Evolutionary conservation across 2,888 invertebrate genomes (phyloP), one percentile per base, ranked within the genome.

Genomic region (Hetaerina titia): DNA sequence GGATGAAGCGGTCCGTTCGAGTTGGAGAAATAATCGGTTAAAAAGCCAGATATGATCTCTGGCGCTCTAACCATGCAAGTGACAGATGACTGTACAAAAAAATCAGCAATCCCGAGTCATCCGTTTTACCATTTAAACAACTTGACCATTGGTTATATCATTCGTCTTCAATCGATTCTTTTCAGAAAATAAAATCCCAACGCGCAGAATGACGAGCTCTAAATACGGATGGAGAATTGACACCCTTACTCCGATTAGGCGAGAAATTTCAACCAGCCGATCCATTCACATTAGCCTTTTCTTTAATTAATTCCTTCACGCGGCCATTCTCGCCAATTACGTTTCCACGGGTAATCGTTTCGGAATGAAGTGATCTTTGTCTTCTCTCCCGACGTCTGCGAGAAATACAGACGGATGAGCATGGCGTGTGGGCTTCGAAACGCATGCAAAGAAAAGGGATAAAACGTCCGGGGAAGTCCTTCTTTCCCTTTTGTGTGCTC

Each of bases 261-360:
- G 81, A 81, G 81, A 31, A 31, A 31, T 31, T 31, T 81, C 81
- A 81, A 25, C 31, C 9, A 31, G n/a, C 81, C 81, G 5, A 81
- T 81, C 81, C 81, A 81, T 81, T 81, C 81, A 31, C 31, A 31
- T 31, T 31, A 81, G 81, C 81, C 81, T n/a, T 31, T 81, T 31
- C 25, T 81, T 81, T 81, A 81, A 81, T 81, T 81, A 31, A 81
- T 81, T 81, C 81, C 25, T 81, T 81, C 81, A 81, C 81, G 81
- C 81, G 13, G 19, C 81, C 31, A 81, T 81, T 81, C 31, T 13
- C 25, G 81, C 81, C 81, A 81, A 81, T 81, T 81, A 81, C 81
- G 81, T 81, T 81, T 81, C 81, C 81, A 31, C 31, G 25, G 81
- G 81, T 81, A 81, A 81, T 81, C 81, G 81, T 81, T 81, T 81